Evolutionary conservation across 2,888 invertebrate genomes (phyloP).

Genomic region (Tachina grossa): DNA sequence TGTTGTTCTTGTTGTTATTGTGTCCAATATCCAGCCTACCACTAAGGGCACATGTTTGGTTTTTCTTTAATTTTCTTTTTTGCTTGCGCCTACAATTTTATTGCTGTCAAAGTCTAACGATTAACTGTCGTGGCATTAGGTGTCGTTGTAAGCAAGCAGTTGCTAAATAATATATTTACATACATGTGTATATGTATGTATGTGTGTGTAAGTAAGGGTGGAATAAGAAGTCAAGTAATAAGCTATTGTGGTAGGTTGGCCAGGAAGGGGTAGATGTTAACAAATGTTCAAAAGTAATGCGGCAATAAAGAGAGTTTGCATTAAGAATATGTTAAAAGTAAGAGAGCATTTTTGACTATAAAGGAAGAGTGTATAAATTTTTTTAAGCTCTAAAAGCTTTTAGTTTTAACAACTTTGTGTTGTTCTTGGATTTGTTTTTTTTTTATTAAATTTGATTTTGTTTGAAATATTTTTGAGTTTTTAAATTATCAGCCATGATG

Average conservation of each 20-base stretch:
- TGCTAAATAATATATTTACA: slow-evolving; percentile 32
- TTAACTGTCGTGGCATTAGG: slow-evolving; percentile 70
- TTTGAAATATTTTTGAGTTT: slow-evolving; percentile 19
- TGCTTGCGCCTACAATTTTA: slow-evolving; percentile 69
- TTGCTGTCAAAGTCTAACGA: slow-evolving; percentile 71
- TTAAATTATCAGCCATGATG: slow-evolving; percentile 26
- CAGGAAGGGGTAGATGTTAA: neutral
- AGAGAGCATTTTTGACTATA: slow-evolving; percentile 3
- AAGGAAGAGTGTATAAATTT: neutral
- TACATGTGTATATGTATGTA: neutral
- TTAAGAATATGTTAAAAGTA: neutral
- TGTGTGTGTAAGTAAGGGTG: neutral
- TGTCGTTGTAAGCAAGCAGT: slow-evolving; percentile 62
- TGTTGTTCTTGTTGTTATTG: slow-evolving; percentile 23
- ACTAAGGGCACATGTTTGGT: slow-evolving; percentile 38
- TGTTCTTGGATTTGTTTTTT: neutral
- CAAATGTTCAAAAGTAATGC: slow-evolving; percentile 24
- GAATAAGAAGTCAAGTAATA: slow-evolving; percentile 68
- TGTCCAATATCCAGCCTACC: slow-evolving; percentile 68
- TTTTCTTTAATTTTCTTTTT: slow-evolving; percentile 29
- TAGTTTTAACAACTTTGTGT: slow-evolving; percentile 11
- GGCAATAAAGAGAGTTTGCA: slow-evolving; percentile 32
- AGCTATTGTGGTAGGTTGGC: slow-evolving; percentile 66
- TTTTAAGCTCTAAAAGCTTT: slow-evolving; percentile 32
- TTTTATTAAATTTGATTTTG: slow-evolving; percentile 33